Evolutionary conservation across 2,888 invertebrate species (phyloP).

Genomic region (Tuta absoluta): DNA sequence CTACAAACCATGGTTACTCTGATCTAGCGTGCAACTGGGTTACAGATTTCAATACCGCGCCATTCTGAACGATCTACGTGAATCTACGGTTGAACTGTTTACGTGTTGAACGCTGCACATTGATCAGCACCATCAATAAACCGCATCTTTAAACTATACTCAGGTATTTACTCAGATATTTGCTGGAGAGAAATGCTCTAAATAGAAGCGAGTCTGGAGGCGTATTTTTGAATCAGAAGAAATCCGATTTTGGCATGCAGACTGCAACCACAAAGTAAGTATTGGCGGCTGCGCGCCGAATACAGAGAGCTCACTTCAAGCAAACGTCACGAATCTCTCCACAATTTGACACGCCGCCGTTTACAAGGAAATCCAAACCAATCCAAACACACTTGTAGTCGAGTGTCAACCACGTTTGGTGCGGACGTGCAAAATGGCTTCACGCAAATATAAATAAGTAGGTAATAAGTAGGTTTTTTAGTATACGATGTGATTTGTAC

Average conservation of each 20-base stretch:
- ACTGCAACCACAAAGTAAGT: too few species aligned
- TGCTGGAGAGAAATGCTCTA: not conserved
- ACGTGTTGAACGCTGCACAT: constrained; percentile 22
- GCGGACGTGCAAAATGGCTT: too few species aligned
- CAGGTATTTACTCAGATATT: not conserved
- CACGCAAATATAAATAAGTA: too few species aligned
- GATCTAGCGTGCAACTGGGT: constrained; percentile 30
- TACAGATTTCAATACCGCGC: constrained; percentile 63
- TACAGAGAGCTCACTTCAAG: too few species aligned
- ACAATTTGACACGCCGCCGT: too few species aligned
- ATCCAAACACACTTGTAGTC: too few species aligned
- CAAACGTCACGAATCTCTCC: too few species aligned
- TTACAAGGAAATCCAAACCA: too few species aligned
- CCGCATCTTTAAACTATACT: not conserved
- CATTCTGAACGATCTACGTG: constrained; percentile 33
- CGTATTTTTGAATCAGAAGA: not conserved
- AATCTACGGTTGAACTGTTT: constrained; percentile 23
- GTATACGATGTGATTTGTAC: too few species aligned
- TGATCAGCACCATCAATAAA: constrained; percentile 28
- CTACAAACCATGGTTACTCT: not conserved
- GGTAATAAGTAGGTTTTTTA: too few species aligned
- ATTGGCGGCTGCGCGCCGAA: too few species aligned
- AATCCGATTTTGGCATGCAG: not conserved
- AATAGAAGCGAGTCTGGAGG: not conserved
- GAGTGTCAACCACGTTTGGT: too few species aligned